A percentile compares a stretch with the other conserved stretches of the same genome.
Evolutionary conservation across 2,113 vertebrate genomes (phyloP).

Genomic region (Aspidoscelis tigris): DNA sequence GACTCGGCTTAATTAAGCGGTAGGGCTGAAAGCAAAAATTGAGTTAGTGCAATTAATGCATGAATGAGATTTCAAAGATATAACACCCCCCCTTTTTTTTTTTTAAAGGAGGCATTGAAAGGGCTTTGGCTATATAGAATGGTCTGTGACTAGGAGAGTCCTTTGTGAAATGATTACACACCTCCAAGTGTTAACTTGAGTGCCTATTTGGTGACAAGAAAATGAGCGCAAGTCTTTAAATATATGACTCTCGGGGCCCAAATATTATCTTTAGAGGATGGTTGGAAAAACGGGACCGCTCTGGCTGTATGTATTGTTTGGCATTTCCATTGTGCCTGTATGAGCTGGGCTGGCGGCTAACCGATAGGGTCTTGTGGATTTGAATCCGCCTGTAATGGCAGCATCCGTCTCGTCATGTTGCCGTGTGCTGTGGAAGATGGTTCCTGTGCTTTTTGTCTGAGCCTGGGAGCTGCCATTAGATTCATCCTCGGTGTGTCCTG

Average conservation of each 20-base stretch:
- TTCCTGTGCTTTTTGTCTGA: not conserved
- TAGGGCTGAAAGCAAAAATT: slow-evolving; percentile 3
- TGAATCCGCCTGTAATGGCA: not conserved
- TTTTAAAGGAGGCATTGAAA: not conserved
- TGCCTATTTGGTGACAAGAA: not conserved
- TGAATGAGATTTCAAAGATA: slow-evolving; percentile 11
- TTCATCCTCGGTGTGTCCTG: not conserved
- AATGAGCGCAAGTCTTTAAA: not conserved
- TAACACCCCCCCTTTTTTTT: not conserved
- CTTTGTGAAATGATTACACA: not conserved
- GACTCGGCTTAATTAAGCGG: not conserved
- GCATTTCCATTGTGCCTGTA: not conserved
- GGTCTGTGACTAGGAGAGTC: not conserved
- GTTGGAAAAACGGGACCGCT: not conserved
- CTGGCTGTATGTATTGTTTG: not conserved
- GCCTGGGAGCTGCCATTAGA: not conserved
- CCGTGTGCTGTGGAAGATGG: not conserved
- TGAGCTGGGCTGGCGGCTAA: not conserved
- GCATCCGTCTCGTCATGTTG: not conserved
- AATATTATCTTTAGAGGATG: not conserved
- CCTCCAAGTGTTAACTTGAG: not conserved
- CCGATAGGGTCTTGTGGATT: not conserved
- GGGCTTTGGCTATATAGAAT: not conserved
- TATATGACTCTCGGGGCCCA: no score
- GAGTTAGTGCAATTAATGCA: slow-evolving; percentile 17